Base-by-base conservation (phyloP, 2,888 invertebrate genomes). In the Drosophila tanythrix region DNA sequence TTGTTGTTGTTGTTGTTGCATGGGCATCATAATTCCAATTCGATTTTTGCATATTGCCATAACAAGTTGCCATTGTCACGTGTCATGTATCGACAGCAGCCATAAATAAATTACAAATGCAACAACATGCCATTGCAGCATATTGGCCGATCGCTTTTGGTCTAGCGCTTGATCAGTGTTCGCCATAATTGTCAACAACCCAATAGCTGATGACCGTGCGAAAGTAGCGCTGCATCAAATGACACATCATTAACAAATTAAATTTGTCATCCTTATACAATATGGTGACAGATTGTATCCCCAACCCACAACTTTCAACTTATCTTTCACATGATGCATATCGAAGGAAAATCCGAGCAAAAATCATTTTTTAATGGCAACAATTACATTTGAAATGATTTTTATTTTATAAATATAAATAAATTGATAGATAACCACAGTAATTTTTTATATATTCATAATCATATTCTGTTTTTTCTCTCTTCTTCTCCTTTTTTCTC, bases 11-110 rank as follows among this genome's bases (percentile, higher is more conserved):
- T 70, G 76, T 10, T 62, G 72, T 53, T 76, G 71, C 52, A 74
- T 82, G 83, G 85, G 84, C 87, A 87, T 88, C 89, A 88, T 88
- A 88, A 89, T 89, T 88, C 77, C 74, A 87, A 87, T 86, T 86
- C 80, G 89, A 86, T 78, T 88, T 88, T 87, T 88, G 87, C 90
- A 89, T 88, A 89, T 88, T 86, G 82, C 89, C 90, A 86, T 82
- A 86, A 83, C 89, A 88, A 85, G 89, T 89, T 89, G 89, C 86
- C 86, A 88, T 83, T 88, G 90, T 88, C 86, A 88, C 83, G 83
- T 88, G 87, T 89, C 90, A 88, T 89, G 87, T 89, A 74, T 70
- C 82, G 81, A 87, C 85, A 89, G 82, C 80, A 70, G 76, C 85
- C 90, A 88, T 88, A 88, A 88, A 88, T 88, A 89, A 88, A 89